phyloP scores from a whole-genome alignment of 30 jellyfish, hydroid and myxozoan genomes.

The Mastigias papua region DNA sequence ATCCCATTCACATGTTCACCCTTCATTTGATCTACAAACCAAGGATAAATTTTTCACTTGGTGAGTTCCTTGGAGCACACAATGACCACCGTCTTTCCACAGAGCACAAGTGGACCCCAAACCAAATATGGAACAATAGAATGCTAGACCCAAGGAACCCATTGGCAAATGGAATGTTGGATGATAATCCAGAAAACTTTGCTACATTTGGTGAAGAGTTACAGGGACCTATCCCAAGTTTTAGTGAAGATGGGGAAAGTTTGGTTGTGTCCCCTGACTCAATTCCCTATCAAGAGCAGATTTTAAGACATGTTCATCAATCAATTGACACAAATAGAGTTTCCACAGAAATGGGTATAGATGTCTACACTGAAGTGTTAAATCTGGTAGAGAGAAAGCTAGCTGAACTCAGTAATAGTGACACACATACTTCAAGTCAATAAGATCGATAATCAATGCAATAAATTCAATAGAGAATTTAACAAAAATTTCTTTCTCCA shows the following conservation, averaged over 20 bases:
- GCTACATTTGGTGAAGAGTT: background rate
- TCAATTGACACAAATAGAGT: constrained; percentile 1
- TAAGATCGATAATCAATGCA: background rate
- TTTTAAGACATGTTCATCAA: constrained; percentile 7
- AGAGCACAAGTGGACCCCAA: constrained; percentile 6
- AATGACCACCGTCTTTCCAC: constrained; percentile 9
- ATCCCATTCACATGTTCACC: constrained; percentile 14
- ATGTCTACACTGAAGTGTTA: background rate
- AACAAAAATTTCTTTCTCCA: background rate
- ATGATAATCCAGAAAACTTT: background rate
- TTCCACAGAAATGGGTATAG: background rate
- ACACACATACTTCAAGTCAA: background rate
- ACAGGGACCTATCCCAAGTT: background rate
- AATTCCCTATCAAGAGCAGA: constrained; percentile 2
- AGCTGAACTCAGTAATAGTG: background rate
- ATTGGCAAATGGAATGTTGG: background rate
- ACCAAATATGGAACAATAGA: background rate
- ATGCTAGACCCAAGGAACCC: background rate
- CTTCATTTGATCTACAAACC: constrained; percentile 5
- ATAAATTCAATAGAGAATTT: background rate
- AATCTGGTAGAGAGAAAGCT: constrained; percentile 1
- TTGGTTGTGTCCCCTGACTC: constrained; percentile 5
- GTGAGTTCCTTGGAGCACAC: constrained; percentile 12
- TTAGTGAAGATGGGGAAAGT: constrained; percentile 11
- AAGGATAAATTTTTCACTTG: constrained; percentile 1